These are phyloP conservation scores for Drosophila pectinifera DNA, from an alignment of 1,140 invertebrate genomes.

Conservation along the genomic window DNA sequence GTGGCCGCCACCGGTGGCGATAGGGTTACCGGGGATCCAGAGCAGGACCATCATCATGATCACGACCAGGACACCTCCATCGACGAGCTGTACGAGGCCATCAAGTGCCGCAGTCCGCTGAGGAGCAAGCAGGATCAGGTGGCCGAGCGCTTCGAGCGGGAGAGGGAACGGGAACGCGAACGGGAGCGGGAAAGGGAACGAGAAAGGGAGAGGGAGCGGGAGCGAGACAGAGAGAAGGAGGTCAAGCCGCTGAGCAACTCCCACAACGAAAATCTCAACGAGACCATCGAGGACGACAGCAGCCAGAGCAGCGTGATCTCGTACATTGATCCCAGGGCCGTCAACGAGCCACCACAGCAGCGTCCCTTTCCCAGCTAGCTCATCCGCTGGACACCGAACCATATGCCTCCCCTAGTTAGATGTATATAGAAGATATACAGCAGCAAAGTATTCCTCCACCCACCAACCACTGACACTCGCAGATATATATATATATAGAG, in stretches of 20 bases:
- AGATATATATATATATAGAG: constrained; percentile 16
- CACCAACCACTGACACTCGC: constrained; percentile 5
- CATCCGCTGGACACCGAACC: neutral
- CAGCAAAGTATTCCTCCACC: constrained; percentile 10
- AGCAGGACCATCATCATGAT: constrained; percentile 30
- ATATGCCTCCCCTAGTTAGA: neutral
- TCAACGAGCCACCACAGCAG: constrained; percentile 22
- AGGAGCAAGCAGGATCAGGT: constrained; percentile 42
- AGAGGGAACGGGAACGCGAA: constrained; percentile 36
- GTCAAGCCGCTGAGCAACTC: constrained; percentile 22
- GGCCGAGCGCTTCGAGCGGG: constrained; percentile 23
- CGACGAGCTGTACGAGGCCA: constrained; percentile 82
- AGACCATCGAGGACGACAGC: constrained; percentile 82
- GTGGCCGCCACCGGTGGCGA: constrained; percentile 42
- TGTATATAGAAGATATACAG: constrained; percentile 49
- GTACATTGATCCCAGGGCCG: constrained; percentile 80
- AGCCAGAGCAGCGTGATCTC: constrained; percentile 84
- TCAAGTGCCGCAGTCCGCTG: constrained; percentile 73
- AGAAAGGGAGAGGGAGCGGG: neutral
- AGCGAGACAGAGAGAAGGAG: neutral
- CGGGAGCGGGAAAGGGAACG: constrained; percentile 7
- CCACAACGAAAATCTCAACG: constrained; percentile 67
- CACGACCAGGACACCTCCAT: constrained; percentile 75
- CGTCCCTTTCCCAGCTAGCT: constrained; percentile 33
- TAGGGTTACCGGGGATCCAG: constrained; percentile 1